Evolutionary conservation across 2,888 invertebrate genomes (phyloP).

Genomic region (Trissonchulus latispiculum): DNA sequence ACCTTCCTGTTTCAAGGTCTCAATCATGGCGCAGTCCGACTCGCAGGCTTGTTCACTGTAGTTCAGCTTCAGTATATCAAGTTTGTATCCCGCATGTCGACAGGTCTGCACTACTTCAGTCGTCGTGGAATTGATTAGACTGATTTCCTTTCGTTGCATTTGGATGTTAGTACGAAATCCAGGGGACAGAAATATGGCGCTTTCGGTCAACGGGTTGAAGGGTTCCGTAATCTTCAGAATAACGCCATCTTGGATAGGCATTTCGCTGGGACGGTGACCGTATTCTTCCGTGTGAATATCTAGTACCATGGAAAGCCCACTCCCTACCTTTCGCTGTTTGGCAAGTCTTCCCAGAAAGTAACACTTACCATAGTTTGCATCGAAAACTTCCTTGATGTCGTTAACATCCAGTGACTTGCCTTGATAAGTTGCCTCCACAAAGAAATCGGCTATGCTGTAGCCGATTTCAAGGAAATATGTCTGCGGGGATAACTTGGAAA

Average conservation of each 20-base stretch:
- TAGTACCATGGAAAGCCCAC: background rate
- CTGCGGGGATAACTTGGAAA: no score
- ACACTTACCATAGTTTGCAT: background rate
- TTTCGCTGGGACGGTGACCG: background rate
- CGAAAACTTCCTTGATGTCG: background rate
- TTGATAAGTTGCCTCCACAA: background rate
- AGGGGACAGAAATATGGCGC: background rate
- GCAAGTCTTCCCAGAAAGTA: background rate
- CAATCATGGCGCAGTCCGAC: background rate
- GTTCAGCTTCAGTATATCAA: background rate
- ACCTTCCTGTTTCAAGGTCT: background rate
- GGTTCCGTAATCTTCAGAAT: background rate
- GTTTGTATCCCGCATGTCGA: background rate
- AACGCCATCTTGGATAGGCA: background rate
- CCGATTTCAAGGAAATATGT: background rate
- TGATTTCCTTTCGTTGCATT: background rate
- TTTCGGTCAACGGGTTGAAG: background rate
- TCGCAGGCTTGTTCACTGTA: background rate
- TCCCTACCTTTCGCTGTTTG: background rate
- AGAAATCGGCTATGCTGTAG: background rate
- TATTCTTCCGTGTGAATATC: slow-evolving; percentile 1
- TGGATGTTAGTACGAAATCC: background rate
- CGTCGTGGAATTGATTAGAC: background rate
- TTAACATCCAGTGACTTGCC: background rate
- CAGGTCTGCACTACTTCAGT: background rate